These are phyloP conservation scores for Rhinophrynus dorsalis DNA, from an alignment of 2,797 vertebrate genomes.

Conservation along the genomic window DNA sequence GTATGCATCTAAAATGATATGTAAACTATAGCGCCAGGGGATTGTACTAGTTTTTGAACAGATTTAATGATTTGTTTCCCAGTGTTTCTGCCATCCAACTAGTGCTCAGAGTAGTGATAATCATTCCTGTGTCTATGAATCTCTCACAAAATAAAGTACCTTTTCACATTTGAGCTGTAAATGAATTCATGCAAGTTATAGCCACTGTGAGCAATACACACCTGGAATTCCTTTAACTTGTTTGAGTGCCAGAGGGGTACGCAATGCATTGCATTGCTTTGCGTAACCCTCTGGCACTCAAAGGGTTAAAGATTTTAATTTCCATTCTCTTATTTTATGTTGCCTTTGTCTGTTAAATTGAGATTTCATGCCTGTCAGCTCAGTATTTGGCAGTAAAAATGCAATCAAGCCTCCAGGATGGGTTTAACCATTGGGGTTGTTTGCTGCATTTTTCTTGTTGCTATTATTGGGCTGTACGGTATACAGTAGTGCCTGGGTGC, in stretches of 20 bases:
- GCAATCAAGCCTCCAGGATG: slow-evolving; percentile 50
- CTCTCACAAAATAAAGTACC: background rate
- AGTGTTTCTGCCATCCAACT: too few species aligned
- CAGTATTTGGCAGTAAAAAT: slow-evolving; percentile 53
- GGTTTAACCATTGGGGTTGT: slow-evolving; percentile 50
- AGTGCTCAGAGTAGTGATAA: too few species aligned
- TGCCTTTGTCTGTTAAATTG: slow-evolving; percentile 13
- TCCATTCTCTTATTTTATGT: slow-evolving; percentile 7
- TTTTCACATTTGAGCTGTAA: background rate
- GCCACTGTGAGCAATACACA: background rate
- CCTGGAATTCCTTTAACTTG: slow-evolving; percentile 42
- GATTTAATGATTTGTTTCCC: too few species aligned
- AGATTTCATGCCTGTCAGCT: slow-evolving; percentile 51
- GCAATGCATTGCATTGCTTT: too few species aligned
- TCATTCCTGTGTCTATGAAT: too few species aligned
- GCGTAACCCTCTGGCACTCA: too few species aligned
- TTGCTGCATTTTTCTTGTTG: slow-evolving; percentile 11
- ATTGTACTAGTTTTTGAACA: too few species aligned
- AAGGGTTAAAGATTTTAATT: slow-evolving; percentile 46
- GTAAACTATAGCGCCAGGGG: too few species aligned
- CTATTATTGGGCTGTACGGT: background rate
- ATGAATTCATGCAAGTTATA: slow-evolving; percentile 2
- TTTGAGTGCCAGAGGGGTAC: too few species aligned
- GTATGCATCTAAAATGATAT: too few species aligned
- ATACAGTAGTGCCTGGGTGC: background rate